Evolutionary conservation across 64 coral and sea anemone species (phyloP).

Genomic region (Pocillopora damicornis): DNA sequence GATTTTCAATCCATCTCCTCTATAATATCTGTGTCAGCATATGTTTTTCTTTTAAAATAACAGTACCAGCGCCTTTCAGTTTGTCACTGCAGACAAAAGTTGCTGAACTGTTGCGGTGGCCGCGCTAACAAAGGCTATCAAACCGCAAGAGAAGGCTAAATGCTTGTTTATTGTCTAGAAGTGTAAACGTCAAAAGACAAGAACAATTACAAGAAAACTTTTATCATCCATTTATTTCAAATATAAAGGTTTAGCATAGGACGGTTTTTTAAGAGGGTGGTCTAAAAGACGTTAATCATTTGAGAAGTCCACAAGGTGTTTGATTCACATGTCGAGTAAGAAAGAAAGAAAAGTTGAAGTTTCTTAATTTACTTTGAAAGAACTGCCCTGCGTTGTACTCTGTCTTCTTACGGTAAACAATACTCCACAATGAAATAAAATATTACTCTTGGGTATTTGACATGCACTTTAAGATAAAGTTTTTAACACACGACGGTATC

Average conservation of each 20-base stretch:
- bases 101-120: background rate
- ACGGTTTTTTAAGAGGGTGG: background rate
- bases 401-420: no score
- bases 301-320: background rate
- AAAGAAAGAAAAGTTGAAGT: background rate
- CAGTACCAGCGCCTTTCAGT: constrained; percentile 1
- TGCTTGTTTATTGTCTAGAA: constrained; percentile 34
- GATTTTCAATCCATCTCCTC: background rate
- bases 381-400: no score
- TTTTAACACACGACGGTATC: background rate
- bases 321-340: background rate
- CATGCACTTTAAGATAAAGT: background rate
- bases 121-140: constrained; percentile 27
- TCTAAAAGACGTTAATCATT: background rate
- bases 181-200: constrained; percentile 10
- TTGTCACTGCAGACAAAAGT: background rate
- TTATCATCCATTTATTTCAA: constrained; percentile 26
- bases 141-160: constrained; percentile 17
- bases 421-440: no score
- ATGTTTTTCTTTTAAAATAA: background rate
- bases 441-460: background rate
- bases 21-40: background rate
- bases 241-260: constrained; percentile 3
- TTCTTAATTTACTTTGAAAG: background rate
- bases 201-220: constrained; percentile 16